Base-by-base conservation (phyloP, 2,888 invertebrate genomes). In the Eupithecia inturbata region DNA sequence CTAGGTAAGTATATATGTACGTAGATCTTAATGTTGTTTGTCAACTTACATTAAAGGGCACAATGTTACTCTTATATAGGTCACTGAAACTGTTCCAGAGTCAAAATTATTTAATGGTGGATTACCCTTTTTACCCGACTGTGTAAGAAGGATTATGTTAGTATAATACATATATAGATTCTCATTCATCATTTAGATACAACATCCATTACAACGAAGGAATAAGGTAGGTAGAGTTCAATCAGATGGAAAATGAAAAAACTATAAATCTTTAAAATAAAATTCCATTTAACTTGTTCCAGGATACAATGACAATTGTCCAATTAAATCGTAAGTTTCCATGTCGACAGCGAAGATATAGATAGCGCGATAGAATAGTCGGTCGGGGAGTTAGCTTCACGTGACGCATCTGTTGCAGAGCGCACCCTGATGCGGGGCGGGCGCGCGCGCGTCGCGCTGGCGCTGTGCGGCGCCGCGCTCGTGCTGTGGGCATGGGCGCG, bases 241-340 rank as follows among this genome's bases (percentile, higher is more conserved):
- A 0, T 31, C 41, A 9, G 41, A 28, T 9, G 28, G 10, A 49
- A n/a, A 49, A n/a, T 1, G 22, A 41, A 19, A 9, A n/a, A 64
- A 49, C 53, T 66, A 26, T 26, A 60, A 28, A 63, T 33, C 36
- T 36, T n/a, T 63, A 3, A 60, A 66, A 66, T 71, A 71, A 67
- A 64, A 53, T 67, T 78, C 72, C 26, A 74, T 84, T 81, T 87
- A 83, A 86, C 85, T 90, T 90, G 90, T 90, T 91, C 77, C 90
- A 91, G 90, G 88, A 82, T 84, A 86, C 86, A 83, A 87, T 86
- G 82, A 83, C 83, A 82, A 84, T 84, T 85, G 84, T 86, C 79
- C 85, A 84, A 85, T 85, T 81, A 71, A 81, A 86, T 88, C 79
- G 90, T 90, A 89, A 90, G 89, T 89, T 71, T 73, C 78, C 41